A percentile compares a stretch with the other conserved stretches of the same genome.
phyloP scores from a whole-genome alignment of 1,140 invertebrate genomes.

The Cepaea nemoralis region DNA sequence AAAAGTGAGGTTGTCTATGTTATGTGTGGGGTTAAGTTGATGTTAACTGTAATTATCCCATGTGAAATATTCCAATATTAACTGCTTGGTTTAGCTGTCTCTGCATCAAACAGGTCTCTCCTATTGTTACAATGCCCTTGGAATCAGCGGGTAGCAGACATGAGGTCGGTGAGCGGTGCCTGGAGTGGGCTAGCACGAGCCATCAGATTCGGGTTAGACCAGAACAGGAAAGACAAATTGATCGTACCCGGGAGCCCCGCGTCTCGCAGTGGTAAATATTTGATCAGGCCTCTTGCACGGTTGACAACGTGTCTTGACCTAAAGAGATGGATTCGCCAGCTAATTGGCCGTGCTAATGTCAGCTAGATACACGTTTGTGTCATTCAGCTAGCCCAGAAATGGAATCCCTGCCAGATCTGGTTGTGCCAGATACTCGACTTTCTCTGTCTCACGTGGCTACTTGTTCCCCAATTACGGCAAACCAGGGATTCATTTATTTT shows the following conservation, averaged over 20 bases:
- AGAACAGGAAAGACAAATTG: conserved; percentile 17
- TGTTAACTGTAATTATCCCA: too few species aligned
- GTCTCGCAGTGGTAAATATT: not conserved
- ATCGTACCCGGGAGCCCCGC: not conserved
- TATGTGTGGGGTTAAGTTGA: too few species aligned
- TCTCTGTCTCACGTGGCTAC: not conserved
- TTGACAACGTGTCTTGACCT: conserved; percentile 3
- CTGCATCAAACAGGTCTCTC: too few species aligned
- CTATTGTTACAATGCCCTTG: too few species aligned
- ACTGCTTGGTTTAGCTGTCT: too few species aligned
- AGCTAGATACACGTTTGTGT: not conserved
- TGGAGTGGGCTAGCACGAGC: not conserved
- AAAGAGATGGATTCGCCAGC: not conserved
- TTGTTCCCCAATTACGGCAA: not conserved
- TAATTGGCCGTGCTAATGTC: conserved; percentile 21
- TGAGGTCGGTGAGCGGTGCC: not conserved
- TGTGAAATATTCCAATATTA: too few species aligned
- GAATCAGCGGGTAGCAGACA: not conserved
- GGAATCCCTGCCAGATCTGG: not conserved
- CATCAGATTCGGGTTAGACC: not conserved
- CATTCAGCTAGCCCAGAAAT: not conserved
- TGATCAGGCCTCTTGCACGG: not conserved
- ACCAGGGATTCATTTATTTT: not conserved
- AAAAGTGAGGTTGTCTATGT: too few species aligned
- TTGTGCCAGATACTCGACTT: not conserved